Evolutionary conservation across 2,888 invertebrate species (phyloP).

Genomic region (Aplocera efformata): DNA sequence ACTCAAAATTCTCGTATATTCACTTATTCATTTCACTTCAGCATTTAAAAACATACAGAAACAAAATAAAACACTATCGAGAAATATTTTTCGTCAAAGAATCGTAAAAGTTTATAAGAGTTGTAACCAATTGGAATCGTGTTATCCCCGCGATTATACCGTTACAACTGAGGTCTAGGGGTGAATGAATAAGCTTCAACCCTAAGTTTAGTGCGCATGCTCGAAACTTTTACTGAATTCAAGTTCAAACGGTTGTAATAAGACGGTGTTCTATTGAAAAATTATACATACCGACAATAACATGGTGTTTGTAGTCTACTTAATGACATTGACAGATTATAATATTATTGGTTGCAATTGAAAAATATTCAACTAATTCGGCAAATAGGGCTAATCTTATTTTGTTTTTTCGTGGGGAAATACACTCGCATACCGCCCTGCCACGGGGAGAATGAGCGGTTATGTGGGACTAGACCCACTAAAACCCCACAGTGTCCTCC

Average conservation of each 20-base stretch:
- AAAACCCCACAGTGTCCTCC: too few relatives aligned
- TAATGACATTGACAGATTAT: too few relatives aligned
- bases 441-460: too few relatives aligned
- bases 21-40: slow-evolving; percentile 11
- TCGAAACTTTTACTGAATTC: slow-evolving; percentile 37
- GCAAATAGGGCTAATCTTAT: too few relatives aligned
- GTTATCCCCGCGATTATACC: slow-evolving; percentile 29
- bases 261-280: too few relatives aligned
- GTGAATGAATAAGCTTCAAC: slow-evolving; percentile 47
- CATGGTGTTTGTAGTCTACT: too few relatives aligned
- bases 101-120: slow-evolving; percentile 50
- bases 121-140: slow-evolving; percentile 26
- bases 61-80: not conserved
- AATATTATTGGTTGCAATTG: too few relatives aligned
- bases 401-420: too few relatives aligned
- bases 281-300: too few relatives aligned
- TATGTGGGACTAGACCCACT: too few relatives aligned
- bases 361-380: too few relatives aligned
- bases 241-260: slow-evolving; percentile 10
- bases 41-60: not conserved
- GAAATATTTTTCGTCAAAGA: slow-evolving; percentile 3
- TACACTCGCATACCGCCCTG: too few relatives aligned
- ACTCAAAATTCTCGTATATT: not conserved
- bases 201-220: slow-evolving; percentile 55
- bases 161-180: slow-evolving; percentile 50